Evolutionary conservation across 2,113 vertebrate species (phyloP), one percentile per base, ranked within the genome.

Genomic region (Pollimyrus isidori): DNA sequence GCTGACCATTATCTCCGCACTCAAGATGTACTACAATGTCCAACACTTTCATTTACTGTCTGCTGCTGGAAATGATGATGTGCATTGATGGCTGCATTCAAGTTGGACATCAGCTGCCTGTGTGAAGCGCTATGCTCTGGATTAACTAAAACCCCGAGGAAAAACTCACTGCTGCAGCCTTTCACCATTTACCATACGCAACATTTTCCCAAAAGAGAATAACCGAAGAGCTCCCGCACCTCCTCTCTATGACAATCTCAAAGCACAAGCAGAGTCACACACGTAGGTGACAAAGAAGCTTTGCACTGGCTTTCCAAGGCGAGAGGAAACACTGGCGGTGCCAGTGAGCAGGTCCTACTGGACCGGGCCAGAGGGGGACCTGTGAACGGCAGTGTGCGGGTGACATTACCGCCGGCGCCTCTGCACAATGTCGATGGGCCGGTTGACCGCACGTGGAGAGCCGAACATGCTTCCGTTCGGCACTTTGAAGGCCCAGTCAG

Each of bases 371-470:
- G 3, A 69, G 26, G 62, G 62, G 9, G 62, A 10, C 62, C 45
- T 42, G 19, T 23, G 5, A 48, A 46, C 0, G 19, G 46, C 7
- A 45, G 45, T 1, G 82, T 48, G 45, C 10, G 83, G 84, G 87
- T 91, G 46, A 23, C 26, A 91, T 96, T 96, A 96, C 96, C 96
- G 95, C 94, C 96, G 95, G 93, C 92, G 94, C 93, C 94, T 96
- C 92, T 95, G 94, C 62, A 92, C 92, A 92, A 96, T 96, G 94
- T 96, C 96, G 89, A 96, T 96, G 91, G 96, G 96, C 69, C 94
- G 93, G 95, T 96, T 96, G 93, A 96, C 95, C 4, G 96, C 95
- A 35, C 94, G 94, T 2, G 95, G 95, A 0, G 96, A 96, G 90
- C 95, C 95, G 92, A 94, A 94, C 50, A 94, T 91, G 92, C 92